Percentiles rank a stretch among this genome's conserved stretches.
Conservation (phyloP, 2,797 vertebrate species). For the Paramormyrops hopkinsi region DNA sequence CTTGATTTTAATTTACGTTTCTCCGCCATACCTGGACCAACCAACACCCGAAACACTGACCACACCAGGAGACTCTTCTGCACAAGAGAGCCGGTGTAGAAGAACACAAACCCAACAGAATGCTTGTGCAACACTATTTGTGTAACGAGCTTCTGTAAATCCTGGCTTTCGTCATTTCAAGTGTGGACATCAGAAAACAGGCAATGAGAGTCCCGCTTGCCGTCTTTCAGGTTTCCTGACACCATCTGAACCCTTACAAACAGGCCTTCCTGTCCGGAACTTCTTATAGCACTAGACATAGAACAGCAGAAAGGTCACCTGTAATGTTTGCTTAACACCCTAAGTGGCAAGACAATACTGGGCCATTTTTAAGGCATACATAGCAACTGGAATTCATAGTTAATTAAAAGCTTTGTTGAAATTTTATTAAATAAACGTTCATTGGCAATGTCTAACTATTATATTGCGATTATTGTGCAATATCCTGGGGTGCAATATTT, state of each 20-base stretch:
- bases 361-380: not conserved
- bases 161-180: not conserved
- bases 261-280: not conserved
- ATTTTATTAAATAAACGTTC: not conserved
- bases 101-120: not conserved
- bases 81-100: not conserved
- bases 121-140: not conserved
- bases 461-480: not conserved
- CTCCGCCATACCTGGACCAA: not conserved
- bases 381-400: not conserved
- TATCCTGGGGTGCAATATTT: not conserved
- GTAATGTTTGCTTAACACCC: not conserved
- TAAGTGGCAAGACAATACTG: not conserved
- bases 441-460: not conserved
- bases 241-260: not conserved
- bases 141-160: not conserved
- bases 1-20: not conserved
- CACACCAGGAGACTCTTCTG: not conserved
- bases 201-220: not conserved
- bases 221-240: not conserved
- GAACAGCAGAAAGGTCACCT: not conserved
- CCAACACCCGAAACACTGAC: not conserved
- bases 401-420: not conserved
- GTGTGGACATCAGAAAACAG: not conserved
- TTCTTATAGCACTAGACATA: not conserved